Conservation (phyloP, 2,113 vertebrate genomes). For the Eonycteris spelaea region DNA sequence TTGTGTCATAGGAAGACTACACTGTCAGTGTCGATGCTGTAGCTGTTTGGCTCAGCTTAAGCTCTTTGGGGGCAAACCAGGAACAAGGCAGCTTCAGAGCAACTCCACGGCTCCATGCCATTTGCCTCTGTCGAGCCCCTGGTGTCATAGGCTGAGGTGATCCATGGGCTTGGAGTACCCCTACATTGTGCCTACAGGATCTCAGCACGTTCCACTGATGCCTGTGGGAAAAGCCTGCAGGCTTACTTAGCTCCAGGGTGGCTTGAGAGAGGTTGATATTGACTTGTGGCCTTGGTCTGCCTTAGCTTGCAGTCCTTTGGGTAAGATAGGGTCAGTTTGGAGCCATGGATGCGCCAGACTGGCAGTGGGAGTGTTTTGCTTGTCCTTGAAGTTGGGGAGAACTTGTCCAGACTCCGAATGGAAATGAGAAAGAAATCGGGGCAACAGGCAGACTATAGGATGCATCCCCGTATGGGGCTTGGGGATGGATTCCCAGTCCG, state of each 20-base stretch:
- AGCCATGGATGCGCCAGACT: background rate
- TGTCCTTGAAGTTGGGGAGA: background rate
- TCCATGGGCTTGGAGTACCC: too few relatives aligned
- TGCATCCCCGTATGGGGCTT: background rate
- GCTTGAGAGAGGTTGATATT: background rate
- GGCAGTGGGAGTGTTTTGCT: background rate
- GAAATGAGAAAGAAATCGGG: background rate
- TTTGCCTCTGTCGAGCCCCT: background rate
- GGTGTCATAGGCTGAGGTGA: background rate
- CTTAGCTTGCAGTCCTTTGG: background rate
- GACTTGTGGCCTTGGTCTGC: background rate
- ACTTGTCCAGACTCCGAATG: background rate
- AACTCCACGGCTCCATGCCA: fast-evolving
- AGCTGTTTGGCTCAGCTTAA: slow-evolving; percentile 20
- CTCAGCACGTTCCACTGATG: background rate
- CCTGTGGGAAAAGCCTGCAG: background rate
- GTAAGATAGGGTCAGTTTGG: background rate
- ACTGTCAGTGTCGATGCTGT: background rate
- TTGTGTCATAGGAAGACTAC: background rate
- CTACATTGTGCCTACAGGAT: background rate
- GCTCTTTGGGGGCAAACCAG: background rate
- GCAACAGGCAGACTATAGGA: background rate
- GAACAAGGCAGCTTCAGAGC: background rate
- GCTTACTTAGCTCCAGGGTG: background rate
- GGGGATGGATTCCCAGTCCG: background rate